Evolutionary conservation across 1,140 invertebrate genomes (phyloP).

Genomic region (Wiebesia pumilae): DNA sequence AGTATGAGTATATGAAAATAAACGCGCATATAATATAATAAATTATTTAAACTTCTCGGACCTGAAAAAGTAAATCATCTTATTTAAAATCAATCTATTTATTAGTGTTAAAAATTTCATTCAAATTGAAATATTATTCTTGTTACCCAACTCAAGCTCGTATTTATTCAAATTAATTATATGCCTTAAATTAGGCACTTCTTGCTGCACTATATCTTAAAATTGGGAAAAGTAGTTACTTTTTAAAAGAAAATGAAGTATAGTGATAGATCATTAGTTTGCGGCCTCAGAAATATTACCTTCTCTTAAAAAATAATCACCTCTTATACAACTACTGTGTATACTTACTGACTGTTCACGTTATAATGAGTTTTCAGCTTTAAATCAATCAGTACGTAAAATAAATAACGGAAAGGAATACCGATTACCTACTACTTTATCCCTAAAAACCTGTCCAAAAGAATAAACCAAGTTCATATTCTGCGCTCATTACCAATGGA

Average conservation of each 20-base stretch:
- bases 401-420: too few relatives aligned
- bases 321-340: background rate
- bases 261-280: too few relatives aligned
- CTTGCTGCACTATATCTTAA: background rate
- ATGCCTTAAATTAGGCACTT: background rate
- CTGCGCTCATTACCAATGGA: too few relatives aligned
- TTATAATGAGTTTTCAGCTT: too few relatives aligned
- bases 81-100: background rate
- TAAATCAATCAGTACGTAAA: too few relatives aligned
- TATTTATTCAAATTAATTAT: background rate
- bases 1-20: too few relatives aligned
- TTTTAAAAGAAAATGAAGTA: background rate
- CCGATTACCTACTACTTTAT: too few relatives aligned
- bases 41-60: background rate
- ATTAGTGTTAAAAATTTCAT: background rate
- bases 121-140: background rate
- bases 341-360: background rate
- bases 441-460: too few relatives aligned
- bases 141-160: background rate
- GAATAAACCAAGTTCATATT: too few relatives aligned
- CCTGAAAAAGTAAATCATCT: background rate
- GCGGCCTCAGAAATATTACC: too few relatives aligned
- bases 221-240: background rate
- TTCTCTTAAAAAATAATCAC: background rate
- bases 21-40: background rate